Evolutionary conservation across 1,140 invertebrate genomes (phyloP).

Genomic region (Sitophilus oryzae): DNA sequence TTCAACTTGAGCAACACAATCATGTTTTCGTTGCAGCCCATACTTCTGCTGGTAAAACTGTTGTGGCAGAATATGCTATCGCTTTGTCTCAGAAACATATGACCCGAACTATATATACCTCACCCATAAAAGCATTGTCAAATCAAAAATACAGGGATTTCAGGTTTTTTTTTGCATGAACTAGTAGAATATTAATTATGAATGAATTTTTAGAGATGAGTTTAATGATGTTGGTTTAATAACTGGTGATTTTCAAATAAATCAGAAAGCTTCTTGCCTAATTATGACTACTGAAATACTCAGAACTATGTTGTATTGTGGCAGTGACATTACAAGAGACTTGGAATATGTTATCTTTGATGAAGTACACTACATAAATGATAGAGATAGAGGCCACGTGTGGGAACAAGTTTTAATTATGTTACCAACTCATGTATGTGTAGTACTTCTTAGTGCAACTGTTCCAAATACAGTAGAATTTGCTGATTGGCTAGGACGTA

Average conservation of each 20-base stretch:
- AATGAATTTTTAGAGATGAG: constrained; percentile 87
- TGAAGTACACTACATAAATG: constrained; percentile 96
- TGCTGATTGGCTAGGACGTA: constrained; percentile 95
- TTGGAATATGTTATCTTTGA: constrained; percentile 99
- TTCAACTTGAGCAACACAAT: constrained; percentile 87
- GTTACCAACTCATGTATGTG: constrained; percentile 87
- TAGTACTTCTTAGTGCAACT: constrained; percentile 96
- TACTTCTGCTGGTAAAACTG: constrained; percentile 96
- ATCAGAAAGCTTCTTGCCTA: constrained; percentile 86
- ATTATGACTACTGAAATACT: constrained; percentile 99
- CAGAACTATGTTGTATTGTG: constrained; percentile 94
- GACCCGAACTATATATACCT: constrained; percentile 96
- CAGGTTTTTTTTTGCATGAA: no score
- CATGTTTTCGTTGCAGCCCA: constrained; percentile 98
- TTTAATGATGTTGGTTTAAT: constrained; percentile 93
- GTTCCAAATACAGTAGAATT: constrained; percentile 96
- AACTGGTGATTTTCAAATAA: constrained; percentile 95
- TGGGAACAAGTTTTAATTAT: constrained; percentile 98
- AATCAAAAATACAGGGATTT: constrained; percentile 99
- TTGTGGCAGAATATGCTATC: constrained; percentile 97
- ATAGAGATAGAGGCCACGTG: constrained; percentile 95
- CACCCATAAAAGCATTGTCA: constrained; percentile 97
- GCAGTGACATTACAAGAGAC: constrained; percentile 89
- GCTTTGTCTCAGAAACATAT: constrained; percentile 88
- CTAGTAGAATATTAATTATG: no score